phyloP scores from a whole-genome alignment of 1,140 invertebrate genomes.

The Centruroides sculpturatus region DNA sequence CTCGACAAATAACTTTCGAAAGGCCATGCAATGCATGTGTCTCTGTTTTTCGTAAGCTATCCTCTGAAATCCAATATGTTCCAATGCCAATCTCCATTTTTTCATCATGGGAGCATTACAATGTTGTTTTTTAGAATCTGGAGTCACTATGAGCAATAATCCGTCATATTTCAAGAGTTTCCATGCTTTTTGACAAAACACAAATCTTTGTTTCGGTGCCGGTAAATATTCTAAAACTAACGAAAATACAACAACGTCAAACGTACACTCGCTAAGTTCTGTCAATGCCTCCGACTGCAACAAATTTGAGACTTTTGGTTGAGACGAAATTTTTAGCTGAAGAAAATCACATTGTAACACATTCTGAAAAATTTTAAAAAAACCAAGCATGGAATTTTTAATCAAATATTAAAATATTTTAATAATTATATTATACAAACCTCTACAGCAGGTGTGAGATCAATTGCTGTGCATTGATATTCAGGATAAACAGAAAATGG shows the following conservation, averaged over 20 bases:
- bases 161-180: conserved; percentile 56
- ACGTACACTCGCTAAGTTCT: conserved; percentile 32
- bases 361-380: conserved; percentile 27
- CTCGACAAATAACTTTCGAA: conserved; percentile 42
- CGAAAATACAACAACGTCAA: conserved; percentile 71
- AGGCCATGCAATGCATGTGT: conserved; percentile 77
- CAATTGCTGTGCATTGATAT: conserved; percentile 62
- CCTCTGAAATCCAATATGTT: conserved; percentile 59
- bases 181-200: conserved; percentile 63
- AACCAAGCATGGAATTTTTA: background rate
- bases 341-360: conserved; percentile 74
- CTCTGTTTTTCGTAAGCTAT: conserved; percentile 69
- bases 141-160: conserved; percentile 65
- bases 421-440: conserved; percentile 17
- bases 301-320: conserved; percentile 20
- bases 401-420: background rate
- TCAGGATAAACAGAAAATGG: conserved; percentile 51
- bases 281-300: conserved; percentile 23
- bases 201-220: conserved; percentile 49
- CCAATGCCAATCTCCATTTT: conserved; percentile 63
- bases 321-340: conserved; percentile 21
- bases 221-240: conserved; percentile 81
- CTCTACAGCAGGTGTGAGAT: conserved; percentile 53
- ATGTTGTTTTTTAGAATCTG: conserved; percentile 78
- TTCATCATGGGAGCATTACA: conserved; percentile 72